Evolutionary conservation across 2,797 vertebrate genomes (phyloP).

Genomic region (Sebastes paucispinis): DNA sequence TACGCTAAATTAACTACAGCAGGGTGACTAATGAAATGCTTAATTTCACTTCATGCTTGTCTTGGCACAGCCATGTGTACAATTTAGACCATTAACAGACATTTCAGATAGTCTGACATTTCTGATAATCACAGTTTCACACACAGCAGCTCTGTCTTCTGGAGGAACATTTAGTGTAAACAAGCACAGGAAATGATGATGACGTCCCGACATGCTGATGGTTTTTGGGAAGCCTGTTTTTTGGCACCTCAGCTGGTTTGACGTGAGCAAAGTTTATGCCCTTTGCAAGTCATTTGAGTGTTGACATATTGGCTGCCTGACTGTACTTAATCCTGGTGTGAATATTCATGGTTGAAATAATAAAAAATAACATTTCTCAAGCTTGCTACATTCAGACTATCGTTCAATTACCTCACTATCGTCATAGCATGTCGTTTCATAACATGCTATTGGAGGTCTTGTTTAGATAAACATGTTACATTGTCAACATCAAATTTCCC

Average conservation of each 20-base stretch:
- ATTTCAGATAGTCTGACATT: slow-evolving; percentile 21
- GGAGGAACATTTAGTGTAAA: slow-evolving; percentile 61
- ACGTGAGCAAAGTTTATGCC: neutral
- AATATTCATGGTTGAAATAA: neutral
- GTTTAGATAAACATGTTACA: neutral
- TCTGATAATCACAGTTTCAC: slow-evolving; percentile 16
- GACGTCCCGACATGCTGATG: slow-evolving; percentile 24
- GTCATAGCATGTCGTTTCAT: neutral
- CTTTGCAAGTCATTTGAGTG: slow-evolving; percentile 30
- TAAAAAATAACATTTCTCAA: neutral
- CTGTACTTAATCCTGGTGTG: neutral
- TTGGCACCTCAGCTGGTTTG: neutral
- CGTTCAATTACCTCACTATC: neutral
- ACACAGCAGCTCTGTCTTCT: slow-evolving; percentile 18
- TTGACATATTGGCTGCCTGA: neutral
- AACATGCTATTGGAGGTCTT: neutral
- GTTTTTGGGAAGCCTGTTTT: slow-evolving; percentile 28
- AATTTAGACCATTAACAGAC: slow-evolving; percentile 11
- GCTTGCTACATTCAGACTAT: neutral
- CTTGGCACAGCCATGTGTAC: neutral
- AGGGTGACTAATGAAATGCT: neutral
- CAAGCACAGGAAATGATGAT: slow-evolving; percentile 77
- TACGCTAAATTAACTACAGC: neutral
- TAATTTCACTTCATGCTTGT: slow-evolving; percentile 4
- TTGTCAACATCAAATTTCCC: neutral